A percentile compares a stretch with the other conserved stretches of the same genome.
Conservation (phyloP, 2,888 invertebrate genomes). For the Machimus atricapillus region DNA sequence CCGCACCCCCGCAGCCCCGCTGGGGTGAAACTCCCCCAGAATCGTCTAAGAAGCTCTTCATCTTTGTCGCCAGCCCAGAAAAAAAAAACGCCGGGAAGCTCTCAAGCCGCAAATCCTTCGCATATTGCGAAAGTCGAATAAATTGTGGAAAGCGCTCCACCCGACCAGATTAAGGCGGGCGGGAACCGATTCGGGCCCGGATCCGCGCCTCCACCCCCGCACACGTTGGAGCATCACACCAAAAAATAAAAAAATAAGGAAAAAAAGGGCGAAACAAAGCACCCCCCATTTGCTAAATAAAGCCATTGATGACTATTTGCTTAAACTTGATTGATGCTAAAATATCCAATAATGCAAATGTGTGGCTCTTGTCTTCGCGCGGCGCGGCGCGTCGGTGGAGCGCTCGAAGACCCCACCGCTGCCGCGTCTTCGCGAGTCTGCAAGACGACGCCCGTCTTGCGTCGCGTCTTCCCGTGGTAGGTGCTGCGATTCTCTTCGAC, state of each 20-base stretch:
- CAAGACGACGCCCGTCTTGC: neutral
- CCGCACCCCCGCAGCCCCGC: neutral
- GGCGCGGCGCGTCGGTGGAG: neutral
- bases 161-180: neutral
- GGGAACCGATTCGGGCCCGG: neutral
- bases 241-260: neutral
- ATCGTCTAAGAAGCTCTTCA: neutral
- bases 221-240: neutral
- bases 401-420: neutral
- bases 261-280: neutral
- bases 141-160: neutral
- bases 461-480: neutral
- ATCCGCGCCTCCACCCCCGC: neutral
- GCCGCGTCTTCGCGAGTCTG: neutral
- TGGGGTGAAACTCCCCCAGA: neutral
- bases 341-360: slow-evolving; percentile 36
- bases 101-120: neutral
- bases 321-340: slow-evolving; percentile 39
- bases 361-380: neutral
- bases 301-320: slow-evolving; percentile 39
- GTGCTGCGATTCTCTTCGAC: neutral
- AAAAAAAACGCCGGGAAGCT: neutral
- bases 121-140: neutral
- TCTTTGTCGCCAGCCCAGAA: neutral
- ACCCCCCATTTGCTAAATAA: slow-evolving; percentile 11